These are phyloP conservation scores for Equus quagga DNA, from an alignment of 2,113 vertebrate species.

Conservation along the genomic window DNA sequence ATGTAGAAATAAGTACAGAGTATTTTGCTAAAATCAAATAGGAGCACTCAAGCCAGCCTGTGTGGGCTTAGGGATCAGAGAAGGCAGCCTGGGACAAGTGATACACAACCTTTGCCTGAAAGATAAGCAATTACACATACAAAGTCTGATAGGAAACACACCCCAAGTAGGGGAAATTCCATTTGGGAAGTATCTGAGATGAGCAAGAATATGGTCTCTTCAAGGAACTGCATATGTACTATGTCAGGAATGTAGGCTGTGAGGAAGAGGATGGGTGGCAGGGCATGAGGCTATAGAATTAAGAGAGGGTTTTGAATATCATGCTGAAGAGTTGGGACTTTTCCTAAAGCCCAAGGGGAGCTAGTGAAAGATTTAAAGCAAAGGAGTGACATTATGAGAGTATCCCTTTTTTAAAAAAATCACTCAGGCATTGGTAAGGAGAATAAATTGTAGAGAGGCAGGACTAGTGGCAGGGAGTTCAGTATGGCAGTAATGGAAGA, in stretches of 20 bases:
- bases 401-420: background rate
- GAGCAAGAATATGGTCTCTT: background rate
- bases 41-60: background rate
- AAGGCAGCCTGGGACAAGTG: background rate
- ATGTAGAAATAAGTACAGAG: background rate
- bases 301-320: background rate
- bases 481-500: background rate
- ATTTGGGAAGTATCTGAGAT: conserved; percentile 23
- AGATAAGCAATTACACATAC: background rate
- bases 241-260: background rate
- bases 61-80: background rate
- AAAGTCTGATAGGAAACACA: background rate
- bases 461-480: background rate
- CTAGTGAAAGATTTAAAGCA: background rate
- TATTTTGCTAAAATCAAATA: conserved; percentile 34
- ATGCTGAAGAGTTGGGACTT: background rate
- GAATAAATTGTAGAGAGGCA: background rate
- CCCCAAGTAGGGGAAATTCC: background rate
- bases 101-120: background rate
- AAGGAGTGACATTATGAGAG: background rate
- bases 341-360: background rate
- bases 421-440: background rate
- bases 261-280: background rate
- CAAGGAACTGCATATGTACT: background rate
- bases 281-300: background rate